These are phyloP conservation scores for Bryconaethiops microstoma DNA, from an alignment of 2,797 vertebrate species.

Conservation along the genomic window DNA sequence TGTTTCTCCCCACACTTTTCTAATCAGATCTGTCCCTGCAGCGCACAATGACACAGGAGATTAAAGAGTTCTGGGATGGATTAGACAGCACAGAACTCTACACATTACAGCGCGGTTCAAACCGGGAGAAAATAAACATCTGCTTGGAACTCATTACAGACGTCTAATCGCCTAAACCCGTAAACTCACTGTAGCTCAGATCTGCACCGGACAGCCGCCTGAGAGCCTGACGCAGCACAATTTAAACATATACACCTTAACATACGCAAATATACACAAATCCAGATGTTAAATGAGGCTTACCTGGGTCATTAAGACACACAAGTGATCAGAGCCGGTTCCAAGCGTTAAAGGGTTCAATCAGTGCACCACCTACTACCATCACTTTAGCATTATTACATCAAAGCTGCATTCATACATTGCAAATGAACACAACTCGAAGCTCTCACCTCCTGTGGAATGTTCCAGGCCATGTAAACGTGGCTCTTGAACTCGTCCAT, in stretches of 20 bases:
- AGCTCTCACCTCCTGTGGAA: slow-evolving; percentile 89
- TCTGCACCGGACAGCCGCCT: not conserved
- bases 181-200: not conserved
- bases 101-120: not conserved
- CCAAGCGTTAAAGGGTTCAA: not conserved
- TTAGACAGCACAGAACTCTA: not conserved
- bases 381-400: not conserved
- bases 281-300: not conserved
- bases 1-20: slow-evolving; percentile 15
- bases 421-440: not conserved
- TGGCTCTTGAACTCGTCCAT: slow-evolving; percentile 99
- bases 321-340: not conserved
- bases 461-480: slow-evolving; percentile 99
- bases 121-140: slow-evolving; percentile 17
- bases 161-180: slow-evolving; percentile 19
- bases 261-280: not conserved
- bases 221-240: not conserved
- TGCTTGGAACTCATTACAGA: slow-evolving; percentile 23
- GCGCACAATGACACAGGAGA: not conserved
- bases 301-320: not conserved
- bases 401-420: not conserved
- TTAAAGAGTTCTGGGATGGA: slow-evolving; percentile 18
- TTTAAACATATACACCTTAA: not conserved
- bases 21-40: slow-evolving; percentile 27
- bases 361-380: not conserved